Percentiles rank a stretch among this genome's conserved stretches.
Conservation (phyloP, 2,113 vertebrate genomes). For the Leptobrachium leishanense region DNA sequence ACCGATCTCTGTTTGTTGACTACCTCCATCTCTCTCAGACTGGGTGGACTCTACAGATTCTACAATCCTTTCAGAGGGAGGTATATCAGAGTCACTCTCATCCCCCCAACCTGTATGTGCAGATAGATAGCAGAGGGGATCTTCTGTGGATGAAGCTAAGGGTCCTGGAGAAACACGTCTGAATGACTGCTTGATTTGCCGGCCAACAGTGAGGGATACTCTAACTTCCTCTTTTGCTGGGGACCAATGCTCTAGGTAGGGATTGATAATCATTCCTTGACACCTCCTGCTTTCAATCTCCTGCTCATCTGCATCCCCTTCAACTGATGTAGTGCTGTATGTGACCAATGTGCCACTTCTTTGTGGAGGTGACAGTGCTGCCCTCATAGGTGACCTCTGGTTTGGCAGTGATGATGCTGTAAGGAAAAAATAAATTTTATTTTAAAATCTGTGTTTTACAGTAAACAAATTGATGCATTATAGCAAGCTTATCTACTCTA, state of each 20-base stretch:
- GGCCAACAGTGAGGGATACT: conserved; percentile 40
- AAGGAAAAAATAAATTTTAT: conserved; percentile 12
- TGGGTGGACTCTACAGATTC: conserved; percentile 45
- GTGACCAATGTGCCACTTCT: conserved; percentile 47
- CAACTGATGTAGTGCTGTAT: conserved; percentile 44
- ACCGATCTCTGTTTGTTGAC: conserved; percentile 44
- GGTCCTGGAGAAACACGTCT: conserved; percentile 43
- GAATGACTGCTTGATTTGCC: conserved; percentile 44
- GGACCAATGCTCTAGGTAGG: conserved; percentile 45
- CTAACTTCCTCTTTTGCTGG: conserved; percentile 44
- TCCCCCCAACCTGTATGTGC: conserved; percentile 47
- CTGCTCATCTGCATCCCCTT: conserved; percentile 44
- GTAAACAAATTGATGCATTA: not conserved
- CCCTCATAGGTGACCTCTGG: conserved; percentile 41
- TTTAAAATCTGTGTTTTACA: not conserved
- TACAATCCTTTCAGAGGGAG: conserved; percentile 40
- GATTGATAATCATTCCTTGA: conserved; percentile 46
- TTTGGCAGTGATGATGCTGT: conserved; percentile 48
- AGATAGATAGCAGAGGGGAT: conserved; percentile 43
- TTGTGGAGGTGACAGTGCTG: conserved; percentile 40
- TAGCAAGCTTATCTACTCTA: not conserved
- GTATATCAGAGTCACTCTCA: conserved; percentile 47
- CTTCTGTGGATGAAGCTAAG: conserved; percentile 44
- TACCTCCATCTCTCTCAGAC: conserved; percentile 43
- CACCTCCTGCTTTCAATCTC: conserved; percentile 42